Percentiles rank a stretch among this genome's conserved stretches.
These are phyloP conservation scores for Porites australiensis DNA, from an alignment of 64 coral and sea anemone genomes.

Conservation along the genomic window DNA sequence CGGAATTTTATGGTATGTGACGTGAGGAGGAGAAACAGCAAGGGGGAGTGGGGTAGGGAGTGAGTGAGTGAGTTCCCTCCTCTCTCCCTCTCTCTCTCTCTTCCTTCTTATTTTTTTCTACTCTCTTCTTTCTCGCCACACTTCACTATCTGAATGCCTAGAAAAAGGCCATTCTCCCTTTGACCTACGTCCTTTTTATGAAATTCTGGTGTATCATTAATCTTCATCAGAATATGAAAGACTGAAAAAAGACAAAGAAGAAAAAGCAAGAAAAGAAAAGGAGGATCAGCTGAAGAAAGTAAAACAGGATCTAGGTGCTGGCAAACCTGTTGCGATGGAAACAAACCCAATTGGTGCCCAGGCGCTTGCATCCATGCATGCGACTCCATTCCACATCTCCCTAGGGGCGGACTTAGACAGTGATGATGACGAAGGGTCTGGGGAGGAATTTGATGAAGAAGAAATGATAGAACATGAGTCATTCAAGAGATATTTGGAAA, in stretches of 20 bases:
- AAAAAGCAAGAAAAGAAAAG: constrained; percentile 68
- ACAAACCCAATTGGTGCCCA: constrained; percentile 37
- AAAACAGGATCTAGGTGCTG: constrained; percentile 86
- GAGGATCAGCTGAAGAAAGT: constrained; percentile 89
- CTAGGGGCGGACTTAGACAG: constrained; percentile 84
- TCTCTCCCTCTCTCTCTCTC: too few species aligned
- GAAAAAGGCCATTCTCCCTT: too few species aligned
- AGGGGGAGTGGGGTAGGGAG: too few species aligned
- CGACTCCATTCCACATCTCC: constrained; percentile 29
- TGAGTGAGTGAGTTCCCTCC: too few species aligned
- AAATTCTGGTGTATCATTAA: background rate
- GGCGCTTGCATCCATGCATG: constrained; percentile 23
- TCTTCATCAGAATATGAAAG: constrained; percentile 90
- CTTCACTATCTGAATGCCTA: too few species aligned
- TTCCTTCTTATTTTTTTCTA: too few species aligned
- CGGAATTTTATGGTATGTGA: too few species aligned
- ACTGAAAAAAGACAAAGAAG: constrained; percentile 79
- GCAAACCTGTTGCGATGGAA: constrained; percentile 81
- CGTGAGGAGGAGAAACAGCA: too few species aligned
- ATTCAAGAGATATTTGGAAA: constrained; percentile 83
- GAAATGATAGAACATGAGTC: constrained; percentile 87
- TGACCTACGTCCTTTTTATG: too few species aligned
- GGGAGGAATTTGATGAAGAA: constrained; percentile 71
- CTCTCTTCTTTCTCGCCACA: too few species aligned
- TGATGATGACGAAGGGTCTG: constrained; percentile 67